These are phyloP conservation scores for Drosophila cracens DNA, from an alignment of 2,888 invertebrate species.

Conservation along the genomic window DNA sequence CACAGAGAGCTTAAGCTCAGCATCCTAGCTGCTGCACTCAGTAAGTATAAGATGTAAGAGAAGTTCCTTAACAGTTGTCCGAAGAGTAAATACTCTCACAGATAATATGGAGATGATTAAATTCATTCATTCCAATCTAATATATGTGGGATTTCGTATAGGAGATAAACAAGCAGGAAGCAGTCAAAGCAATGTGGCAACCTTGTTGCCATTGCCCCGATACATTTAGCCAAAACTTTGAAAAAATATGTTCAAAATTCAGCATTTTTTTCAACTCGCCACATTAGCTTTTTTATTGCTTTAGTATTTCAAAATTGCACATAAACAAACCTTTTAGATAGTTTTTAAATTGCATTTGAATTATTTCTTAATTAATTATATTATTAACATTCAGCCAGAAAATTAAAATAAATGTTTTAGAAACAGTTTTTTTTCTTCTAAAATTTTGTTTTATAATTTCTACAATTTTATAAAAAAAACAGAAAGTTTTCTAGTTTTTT, in stretches of 20 bases:
- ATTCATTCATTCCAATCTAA: not conserved
- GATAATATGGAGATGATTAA: not conserved
- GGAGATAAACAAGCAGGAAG: no score
- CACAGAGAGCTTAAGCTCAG: not conserved
- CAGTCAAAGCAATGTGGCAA: not conserved
- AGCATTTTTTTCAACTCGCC: not conserved
- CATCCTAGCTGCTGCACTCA: conserved; percentile 8
- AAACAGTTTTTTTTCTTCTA: no score
- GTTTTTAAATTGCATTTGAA: not conserved
- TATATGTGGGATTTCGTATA: not conserved
- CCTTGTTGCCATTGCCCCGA: not conserved
- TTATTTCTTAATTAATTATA: no score
- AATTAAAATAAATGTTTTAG: no score
- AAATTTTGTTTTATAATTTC: no score
- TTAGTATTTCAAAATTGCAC: not conserved
- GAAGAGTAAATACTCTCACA: not conserved
- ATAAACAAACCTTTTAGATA: not conserved
- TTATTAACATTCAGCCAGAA: no score
- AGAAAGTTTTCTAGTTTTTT: not conserved
- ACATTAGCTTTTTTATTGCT: not conserved
- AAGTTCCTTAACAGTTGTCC: not conserved
- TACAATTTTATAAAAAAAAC: no score
- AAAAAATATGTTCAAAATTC: not conserved
- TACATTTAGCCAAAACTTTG: not conserved
- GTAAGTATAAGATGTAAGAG: conserved; percentile 14